Evolutionary conservation across 2,797 vertebrate genomes (phyloP).

Genomic region (Crocidura indochinensis): DNA sequence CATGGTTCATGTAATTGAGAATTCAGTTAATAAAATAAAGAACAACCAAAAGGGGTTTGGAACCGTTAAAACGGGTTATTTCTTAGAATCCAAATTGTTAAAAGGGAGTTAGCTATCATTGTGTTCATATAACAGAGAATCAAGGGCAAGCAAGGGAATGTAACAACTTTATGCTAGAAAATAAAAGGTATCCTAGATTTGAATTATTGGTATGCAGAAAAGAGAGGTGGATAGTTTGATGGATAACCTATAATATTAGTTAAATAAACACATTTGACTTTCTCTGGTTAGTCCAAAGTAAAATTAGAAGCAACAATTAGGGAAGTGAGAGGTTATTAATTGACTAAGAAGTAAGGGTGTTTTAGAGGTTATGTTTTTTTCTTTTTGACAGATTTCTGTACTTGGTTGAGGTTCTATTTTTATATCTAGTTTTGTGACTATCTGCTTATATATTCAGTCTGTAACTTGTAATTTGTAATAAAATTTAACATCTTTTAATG

Average conservation of each 20-base stretch:
- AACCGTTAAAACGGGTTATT: background rate
- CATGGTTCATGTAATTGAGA: background rate
- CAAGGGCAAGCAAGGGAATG: background rate
- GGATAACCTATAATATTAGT: too few species aligned
- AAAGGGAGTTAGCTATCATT: background rate
- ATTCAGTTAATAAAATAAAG: background rate
- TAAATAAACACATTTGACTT: background rate
- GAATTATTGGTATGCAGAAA: background rate
- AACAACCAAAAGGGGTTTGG: background rate
- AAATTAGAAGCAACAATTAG: background rate
- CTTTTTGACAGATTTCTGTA: background rate
- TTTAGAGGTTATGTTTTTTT: background rate
- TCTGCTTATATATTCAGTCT: background rate
- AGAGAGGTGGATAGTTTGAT: background rate
- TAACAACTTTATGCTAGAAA: background rate
- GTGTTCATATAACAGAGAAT: background rate
- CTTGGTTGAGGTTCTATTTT: background rate
- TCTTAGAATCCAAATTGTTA: background rate
- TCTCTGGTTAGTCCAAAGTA: background rate
- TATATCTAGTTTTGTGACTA: background rate
- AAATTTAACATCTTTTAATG: background rate
- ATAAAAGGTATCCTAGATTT: background rate
- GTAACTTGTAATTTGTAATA: background rate
- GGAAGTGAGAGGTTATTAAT: background rate
- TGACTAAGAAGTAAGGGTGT: background rate